Evolutionary conservation across 2,797 vertebrate species (phyloP), one percentile per base, ranked within the genome.

Genomic region (Rhodeus uyekii): DNA sequence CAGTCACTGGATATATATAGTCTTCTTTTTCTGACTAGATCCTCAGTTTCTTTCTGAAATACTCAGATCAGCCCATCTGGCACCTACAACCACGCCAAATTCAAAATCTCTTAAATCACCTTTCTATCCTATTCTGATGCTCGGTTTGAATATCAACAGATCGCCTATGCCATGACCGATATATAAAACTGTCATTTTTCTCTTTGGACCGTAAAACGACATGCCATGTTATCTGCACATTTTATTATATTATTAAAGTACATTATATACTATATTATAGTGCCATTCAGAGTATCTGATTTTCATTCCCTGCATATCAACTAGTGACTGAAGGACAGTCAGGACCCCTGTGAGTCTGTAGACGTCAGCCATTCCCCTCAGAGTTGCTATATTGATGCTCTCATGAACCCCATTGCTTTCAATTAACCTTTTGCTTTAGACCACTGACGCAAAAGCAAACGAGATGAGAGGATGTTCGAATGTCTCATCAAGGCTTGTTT

Each of bases 341-440:
- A 76, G 38, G 74, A 61, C 55, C 74, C 74, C 55, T 63, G 74
- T 63, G 58, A 34, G 27, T 42, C 27, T 7, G 6, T 39, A 46
- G 55, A 63, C 74, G 74, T 76, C 74, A 76, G 9, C 10, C 27
- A 18, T 63, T 63, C 58, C 55, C 55, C 13, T 55, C 22, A 74
- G 72, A 74, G 72, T 5, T 9, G 14, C 34, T 74, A 24, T 74
- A 74, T 76, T 16, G 18, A 63, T 32, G 74, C 36, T 7, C 36
- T 27, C 36, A 42, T 24, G 19, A 76, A n/a, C 74, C 74, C 74
- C 38, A 63, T 22, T 61, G 58, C 74, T 76, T 76, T 76, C 74
- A 63, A 76, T 76, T 76, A 76, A 76, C 74, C 74, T 76, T 76
- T 63, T 22, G 58, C 58, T 63, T 63, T 44, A 76, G 55, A 76